A percentile compares a stretch with the other conserved stretches of the same genome.
These are phyloP conservation scores for Crypturellus undulatus DNA, from an alignment of 2,113 vertebrate genomes.

Conservation along the genomic window DNA sequence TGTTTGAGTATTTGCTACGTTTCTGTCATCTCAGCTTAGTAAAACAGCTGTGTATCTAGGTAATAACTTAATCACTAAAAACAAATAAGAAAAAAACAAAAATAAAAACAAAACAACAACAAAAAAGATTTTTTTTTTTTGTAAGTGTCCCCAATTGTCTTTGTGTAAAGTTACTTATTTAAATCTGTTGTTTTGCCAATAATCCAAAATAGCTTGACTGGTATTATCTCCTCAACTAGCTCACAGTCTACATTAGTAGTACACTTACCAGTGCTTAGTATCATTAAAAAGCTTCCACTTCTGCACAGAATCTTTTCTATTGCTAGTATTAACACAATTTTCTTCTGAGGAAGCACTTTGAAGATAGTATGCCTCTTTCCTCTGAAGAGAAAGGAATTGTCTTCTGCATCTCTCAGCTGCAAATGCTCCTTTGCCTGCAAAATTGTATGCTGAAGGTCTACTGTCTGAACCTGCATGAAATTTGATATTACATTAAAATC, in stretches of 20 bases:
- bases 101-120: too few relatives aligned
- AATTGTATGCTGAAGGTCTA: neutral
- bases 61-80: neutral
- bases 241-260: neutral
- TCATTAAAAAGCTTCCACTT: neutral
- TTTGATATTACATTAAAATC: fast-evolving
- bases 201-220: neutral
- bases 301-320: neutral
- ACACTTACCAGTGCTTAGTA: neutral
- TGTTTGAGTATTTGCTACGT: neutral
- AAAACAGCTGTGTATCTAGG: neutral
- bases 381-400: neutral
- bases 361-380: neutral
- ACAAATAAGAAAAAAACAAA: too few relatives aligned
- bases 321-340: neutral
- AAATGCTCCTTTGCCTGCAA: neutral
- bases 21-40: neutral
- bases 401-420: neutral
- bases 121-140: neutral
- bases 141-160: neutral
- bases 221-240: neutral
- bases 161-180: neutral
- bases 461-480: neutral
- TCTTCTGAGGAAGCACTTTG: neutral
- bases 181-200: neutral